phyloP scores from a whole-genome alignment of 2,113 vertebrate genomes.

The Sminthopsis crassicaudata region DNA sequence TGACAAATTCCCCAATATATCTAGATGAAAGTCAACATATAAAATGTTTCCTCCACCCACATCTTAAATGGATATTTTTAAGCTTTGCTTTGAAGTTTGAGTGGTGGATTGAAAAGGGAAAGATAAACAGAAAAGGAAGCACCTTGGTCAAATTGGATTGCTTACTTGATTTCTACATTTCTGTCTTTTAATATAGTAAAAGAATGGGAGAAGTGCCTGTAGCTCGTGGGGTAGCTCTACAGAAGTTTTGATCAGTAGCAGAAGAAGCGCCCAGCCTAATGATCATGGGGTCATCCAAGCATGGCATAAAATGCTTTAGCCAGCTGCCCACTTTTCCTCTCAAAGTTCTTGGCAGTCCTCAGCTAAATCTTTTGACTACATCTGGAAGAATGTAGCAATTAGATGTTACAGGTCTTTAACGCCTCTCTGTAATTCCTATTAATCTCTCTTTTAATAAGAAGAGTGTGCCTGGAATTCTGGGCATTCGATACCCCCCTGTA shows the following conservation, averaged over 20 bases:
- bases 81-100: neutral
- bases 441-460: neutral
- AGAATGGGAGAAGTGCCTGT: neutral
- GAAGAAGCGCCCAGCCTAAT: neutral
- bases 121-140: neutral
- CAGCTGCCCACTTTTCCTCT: neutral
- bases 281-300: neutral
- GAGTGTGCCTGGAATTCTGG: neutral
- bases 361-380: neutral
- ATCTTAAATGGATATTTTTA: neutral
- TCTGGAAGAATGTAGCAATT: neutral
- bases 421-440: neutral
- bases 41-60: neutral
- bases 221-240: neutral
- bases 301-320: neutral
- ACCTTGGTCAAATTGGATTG: neutral
- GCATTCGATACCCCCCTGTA: neutral
- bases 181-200: neutral
- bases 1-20: neutral
- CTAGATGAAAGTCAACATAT: neutral
- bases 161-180: neutral
- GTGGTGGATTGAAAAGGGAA: neutral
- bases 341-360: neutral
- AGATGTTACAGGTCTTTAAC: neutral
- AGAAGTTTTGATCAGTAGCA: neutral